phyloP scores from a whole-genome alignment of 2,113 vertebrate genomes.

The Eretmochelys imbricata region DNA sequence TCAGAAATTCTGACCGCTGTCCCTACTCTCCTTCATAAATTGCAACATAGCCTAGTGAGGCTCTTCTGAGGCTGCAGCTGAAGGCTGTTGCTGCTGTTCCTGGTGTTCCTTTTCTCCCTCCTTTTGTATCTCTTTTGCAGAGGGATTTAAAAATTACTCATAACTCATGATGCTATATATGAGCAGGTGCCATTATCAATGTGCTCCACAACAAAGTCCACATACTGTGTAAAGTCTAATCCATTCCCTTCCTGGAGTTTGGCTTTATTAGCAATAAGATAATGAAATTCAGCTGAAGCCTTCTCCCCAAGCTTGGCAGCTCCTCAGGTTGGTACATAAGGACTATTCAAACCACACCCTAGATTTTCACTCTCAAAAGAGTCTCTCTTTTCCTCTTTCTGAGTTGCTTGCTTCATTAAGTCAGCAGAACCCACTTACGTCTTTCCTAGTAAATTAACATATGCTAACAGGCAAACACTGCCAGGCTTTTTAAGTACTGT shows the following conservation, averaged over 20 bases:
- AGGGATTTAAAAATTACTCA: not conserved
- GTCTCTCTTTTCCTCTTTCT: not conserved
- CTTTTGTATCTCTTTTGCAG: not conserved
- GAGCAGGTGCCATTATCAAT: not conserved
- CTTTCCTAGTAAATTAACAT: not conserved
- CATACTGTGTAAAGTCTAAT: not conserved
- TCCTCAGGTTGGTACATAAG: not conserved
- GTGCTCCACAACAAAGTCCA: not conserved
- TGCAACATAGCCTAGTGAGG: not conserved
- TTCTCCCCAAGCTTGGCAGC: not conserved
- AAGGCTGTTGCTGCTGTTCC: not conserved
- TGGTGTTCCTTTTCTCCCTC: not conserved
- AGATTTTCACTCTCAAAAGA: not conserved
- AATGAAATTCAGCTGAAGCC: not conserved
- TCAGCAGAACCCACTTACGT: not conserved
- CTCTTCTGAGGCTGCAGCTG: not conserved
- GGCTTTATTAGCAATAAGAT: not conserved
- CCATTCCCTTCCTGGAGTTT: not conserved
- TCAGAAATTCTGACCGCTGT: not conserved
- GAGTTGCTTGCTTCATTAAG: not conserved
- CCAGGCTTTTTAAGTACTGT: not conserved
- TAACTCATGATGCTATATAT: not conserved
- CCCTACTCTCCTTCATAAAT: not conserved
- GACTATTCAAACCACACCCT: not conserved
- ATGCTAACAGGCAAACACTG: not conserved